Evolutionary conservation across 2,888 invertebrate species (phyloP), one percentile per base, ranked within the genome.

Genomic region (Microctonus brassicae): DNA sequence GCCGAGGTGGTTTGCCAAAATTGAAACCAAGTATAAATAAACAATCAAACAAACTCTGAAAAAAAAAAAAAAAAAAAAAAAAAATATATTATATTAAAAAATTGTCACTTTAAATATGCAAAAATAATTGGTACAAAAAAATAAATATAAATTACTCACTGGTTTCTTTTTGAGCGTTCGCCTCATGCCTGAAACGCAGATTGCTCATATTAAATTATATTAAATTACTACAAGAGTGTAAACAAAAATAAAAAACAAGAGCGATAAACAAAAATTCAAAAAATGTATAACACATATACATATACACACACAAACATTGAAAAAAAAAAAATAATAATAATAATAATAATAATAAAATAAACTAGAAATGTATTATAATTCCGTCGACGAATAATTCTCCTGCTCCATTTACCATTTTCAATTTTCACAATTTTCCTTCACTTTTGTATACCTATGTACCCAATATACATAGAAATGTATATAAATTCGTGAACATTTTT

Each of bases 401-500:
- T 20, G 6, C n/a, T 47, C 9, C 57, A 22, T 17, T 52, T 34
- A 24, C 33, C 29, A 26, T 52, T 65, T 26, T 24, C 22, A 39
- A 22, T 62, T 39, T n/a, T 17, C 58, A 17, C n/a, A 10, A 10
- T 60, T 42, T 58, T 52, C 36, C 33, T 22, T 13, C 55, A 39
- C 42, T 70, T 70, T 70, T 52, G 60, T 70, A 65, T 65, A 65
- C 65, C 58, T 36, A 66, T 70, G 70, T 61, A 70, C 33, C 72
- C 77, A n/a, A 76, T 82, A 82, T 83, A 82, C 80, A 82, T 82
- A 84, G 79, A 81, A 80, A 82, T 84, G 84, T 85, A 47, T 20
- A 85, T 84, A 85, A 86, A 85, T 79, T 81, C 24, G 34, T 65
- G 24, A 34, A 65, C 79, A 83, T 82, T 84, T 65, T 85, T 84